Conservation (phyloP, 1,140 invertebrate species). For the Arion vulgaris region DNA sequence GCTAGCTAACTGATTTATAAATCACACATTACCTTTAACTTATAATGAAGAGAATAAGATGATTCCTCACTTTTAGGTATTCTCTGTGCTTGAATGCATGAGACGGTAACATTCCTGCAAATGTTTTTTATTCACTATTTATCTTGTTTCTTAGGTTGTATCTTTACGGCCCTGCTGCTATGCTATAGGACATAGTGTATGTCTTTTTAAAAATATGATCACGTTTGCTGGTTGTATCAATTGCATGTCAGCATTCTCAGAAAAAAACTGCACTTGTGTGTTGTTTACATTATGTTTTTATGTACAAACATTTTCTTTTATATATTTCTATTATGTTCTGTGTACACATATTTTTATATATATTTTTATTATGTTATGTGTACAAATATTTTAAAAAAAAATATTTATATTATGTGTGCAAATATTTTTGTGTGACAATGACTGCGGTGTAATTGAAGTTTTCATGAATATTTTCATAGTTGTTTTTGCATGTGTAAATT, state of each 20-base stretch:
- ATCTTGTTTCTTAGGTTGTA: not conserved
- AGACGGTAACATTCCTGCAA: not conserved
- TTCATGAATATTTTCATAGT: no score
- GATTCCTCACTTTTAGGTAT: no score
- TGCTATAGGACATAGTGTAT: conserved; percentile 7
- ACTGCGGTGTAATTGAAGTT: no score
- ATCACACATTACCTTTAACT: no score
- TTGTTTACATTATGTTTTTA: no score
- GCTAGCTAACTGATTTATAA: no score
- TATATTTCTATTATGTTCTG: not conserved
- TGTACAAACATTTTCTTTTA: not conserved
- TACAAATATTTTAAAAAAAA: not conserved
- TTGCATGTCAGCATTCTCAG: not conserved
- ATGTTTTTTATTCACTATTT: not conserved
- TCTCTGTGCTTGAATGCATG: no score
- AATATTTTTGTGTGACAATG: no score
- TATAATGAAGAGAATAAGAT: no score
- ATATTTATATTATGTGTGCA: not conserved
- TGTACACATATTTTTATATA: not conserved
- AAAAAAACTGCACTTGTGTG: no score
- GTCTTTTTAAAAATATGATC: not conserved
- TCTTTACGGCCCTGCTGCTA: conserved; percentile 19
- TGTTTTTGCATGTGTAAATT: no score
- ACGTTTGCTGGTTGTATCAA: not conserved
- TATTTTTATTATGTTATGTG: not conserved